Percentiles rank a stretch among this genome's conserved stretches.
These are phyloP conservation scores for Donacobius atricapilla DNA, from an alignment of 2,113 vertebrate species.

Conservation along the genomic window DNA sequence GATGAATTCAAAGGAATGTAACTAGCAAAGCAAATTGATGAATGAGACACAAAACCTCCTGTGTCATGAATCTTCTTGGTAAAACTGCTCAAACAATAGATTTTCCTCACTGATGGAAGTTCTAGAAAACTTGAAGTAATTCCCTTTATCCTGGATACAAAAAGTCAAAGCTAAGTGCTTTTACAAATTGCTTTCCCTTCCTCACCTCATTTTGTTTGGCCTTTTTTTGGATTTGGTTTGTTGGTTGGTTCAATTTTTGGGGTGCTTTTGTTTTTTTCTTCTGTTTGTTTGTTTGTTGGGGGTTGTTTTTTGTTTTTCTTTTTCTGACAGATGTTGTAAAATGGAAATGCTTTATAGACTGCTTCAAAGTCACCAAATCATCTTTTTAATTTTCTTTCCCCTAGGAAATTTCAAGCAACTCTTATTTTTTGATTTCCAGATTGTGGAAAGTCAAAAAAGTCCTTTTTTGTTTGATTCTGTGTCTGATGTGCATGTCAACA, in stretches of 20 bases:
- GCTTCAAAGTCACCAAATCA: neutral
- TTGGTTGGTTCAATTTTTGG: neutral
- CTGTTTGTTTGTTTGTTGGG: no score
- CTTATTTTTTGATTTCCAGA: neutral
- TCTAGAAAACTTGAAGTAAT: neutral
- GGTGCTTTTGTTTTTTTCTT: neutral
- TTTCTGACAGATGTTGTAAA: neutral
- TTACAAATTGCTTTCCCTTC: neutral
- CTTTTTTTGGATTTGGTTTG: neutral
- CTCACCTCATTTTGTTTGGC: neutral
- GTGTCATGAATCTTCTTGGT: rapidly evolving
- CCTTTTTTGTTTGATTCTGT: neutral
- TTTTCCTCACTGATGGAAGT: neutral
- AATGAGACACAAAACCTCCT: neutral
- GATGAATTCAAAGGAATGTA: neutral
- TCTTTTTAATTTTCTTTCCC: neutral
- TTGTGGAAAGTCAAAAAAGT: neutral
- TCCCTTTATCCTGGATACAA: neutral
- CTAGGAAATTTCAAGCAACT: neutral
- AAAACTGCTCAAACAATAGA: neutral
- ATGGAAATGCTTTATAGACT: neutral
- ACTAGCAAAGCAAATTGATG: neutral
- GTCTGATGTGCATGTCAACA: neutral
- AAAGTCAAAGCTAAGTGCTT: neutral
- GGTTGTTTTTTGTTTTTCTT: neutral